Percentiles rank a stretch among this genome's conserved stretches.
Conservation (phyloP, 2,797 vertebrate species). For the Anguilla anguilla region DNA sequence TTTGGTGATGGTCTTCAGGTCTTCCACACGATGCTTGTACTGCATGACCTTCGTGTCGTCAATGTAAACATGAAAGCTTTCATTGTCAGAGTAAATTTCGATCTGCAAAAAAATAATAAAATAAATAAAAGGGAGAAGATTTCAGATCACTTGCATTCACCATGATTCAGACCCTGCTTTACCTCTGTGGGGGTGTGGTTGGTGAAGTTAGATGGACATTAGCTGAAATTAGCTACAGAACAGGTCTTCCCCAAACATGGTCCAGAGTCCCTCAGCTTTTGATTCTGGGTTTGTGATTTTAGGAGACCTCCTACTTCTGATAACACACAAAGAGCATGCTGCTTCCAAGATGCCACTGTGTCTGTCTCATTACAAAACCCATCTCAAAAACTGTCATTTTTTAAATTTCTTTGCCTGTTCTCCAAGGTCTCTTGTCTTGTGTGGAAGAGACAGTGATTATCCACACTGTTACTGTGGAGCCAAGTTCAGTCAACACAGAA, state of each 20-base stretch:
- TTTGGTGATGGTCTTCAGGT: conserved; percentile 71
- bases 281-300: not conserved
- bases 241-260: not conserved
- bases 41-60: conserved; percentile 71
- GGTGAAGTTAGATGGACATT: not conserved
- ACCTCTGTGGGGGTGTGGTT: not conserved
- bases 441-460: not conserved
- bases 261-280: not conserved
- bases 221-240: not conserved
- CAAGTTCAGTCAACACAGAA: not conserved
- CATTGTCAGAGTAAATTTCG: conserved; percentile 74
- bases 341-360: not conserved
- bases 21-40: conserved; percentile 70
- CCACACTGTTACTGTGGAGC: not conserved
- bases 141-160: not conserved
- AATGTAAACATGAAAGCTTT: conserved; percentile 74
- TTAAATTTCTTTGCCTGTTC: not conserved
- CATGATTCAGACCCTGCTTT: not conserved
- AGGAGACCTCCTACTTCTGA: not conserved
- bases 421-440: not conserved
- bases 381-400: not conserved
- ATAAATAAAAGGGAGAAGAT: not conserved
- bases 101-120: conserved; percentile 59
- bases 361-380: not conserved
- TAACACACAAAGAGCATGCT: not conserved